Evolutionary conservation across 2,888 invertebrate species (phyloP), one percentile per base, ranked within the genome.

Genomic region (Autographa pulchrina): DNA sequence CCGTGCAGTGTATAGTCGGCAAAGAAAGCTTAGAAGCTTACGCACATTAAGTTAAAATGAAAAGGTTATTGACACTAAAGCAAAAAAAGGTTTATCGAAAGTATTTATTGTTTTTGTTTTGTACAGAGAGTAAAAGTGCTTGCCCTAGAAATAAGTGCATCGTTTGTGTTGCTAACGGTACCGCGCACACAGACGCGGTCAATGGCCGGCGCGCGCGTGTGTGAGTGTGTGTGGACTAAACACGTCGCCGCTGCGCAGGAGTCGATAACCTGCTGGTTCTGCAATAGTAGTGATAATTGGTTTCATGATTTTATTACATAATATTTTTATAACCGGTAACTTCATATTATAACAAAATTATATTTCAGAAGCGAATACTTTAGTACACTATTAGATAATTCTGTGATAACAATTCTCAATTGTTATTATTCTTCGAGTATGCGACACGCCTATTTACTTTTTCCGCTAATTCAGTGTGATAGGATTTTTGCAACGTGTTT

Each of bases 91-190:
- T 54, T 6, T n/a, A 48, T n/a, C 35, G 72, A 78, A 78, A 84
- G 77, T 82, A 68, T 74, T 25, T 75, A 72, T 74, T 79, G 76
- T 81, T 73, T 80, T 77, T 76, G 73, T 83, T 73, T 81, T 77
- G 67, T 74, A 70, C 70, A 70, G 79, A 80, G 81, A 84, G 84
- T 84, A 84, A 84, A 84, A 84, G 85, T 79, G 85, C 64, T 80
- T 91, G 91, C 91, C 92, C 93, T 81, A 91, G 84, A 85, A 86
- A 72, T 78, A 71, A 77, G 72, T 84, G 84, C 84, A 84, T 73
- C 64, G 68, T 58, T 82, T 69, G 71, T 85, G 86, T 79, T 94
- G 93, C 91, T 93, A 94, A 94, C 94, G 93, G 94, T 94, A 94
- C 92, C 69, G 63, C 86, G 84, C 92, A 89, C 90, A 92, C 92